Conservation (phyloP, 2,797 vertebrate genomes). For the Coranthus polyacanthus region DNA sequence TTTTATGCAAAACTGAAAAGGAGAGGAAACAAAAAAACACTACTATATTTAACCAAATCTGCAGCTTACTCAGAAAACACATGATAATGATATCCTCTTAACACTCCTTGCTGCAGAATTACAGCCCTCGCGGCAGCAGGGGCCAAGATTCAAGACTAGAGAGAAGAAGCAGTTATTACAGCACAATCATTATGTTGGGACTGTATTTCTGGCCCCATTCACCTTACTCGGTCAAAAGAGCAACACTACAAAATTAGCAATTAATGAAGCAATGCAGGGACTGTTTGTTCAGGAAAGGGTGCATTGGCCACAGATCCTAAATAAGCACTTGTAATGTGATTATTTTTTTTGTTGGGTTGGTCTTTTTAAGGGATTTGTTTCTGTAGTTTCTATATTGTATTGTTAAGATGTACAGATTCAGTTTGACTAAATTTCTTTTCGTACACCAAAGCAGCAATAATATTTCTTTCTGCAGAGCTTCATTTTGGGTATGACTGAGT, state of each 20-base stretch:
- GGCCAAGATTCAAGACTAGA: constrained; percentile 81
- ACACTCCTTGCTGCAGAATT: constrained; percentile 83
- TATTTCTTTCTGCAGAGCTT: constrained; percentile 40
- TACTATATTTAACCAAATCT: constrained; percentile 90
- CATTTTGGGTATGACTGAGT: constrained; percentile 37
- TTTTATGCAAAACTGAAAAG: constrained; percentile 84
- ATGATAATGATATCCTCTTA: constrained; percentile 89
- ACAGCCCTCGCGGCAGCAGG: constrained; percentile 76
- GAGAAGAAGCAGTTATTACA: constrained; percentile 76
- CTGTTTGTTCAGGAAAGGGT: constrained; percentile 48
- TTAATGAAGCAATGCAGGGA: constrained; percentile 67
- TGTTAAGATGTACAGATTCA: constrained; percentile 35
- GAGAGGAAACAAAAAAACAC: constrained; percentile 77
- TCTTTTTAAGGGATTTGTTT: constrained; percentile 55
- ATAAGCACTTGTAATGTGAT: constrained; percentile 66
- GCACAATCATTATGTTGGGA: constrained; percentile 78
- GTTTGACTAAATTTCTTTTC: constrained; percentile 47
- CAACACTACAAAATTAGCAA: constrained; percentile 78
- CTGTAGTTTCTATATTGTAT: constrained; percentile 27
- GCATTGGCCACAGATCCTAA: constrained; percentile 57
- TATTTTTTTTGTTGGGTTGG: constrained; percentile 55
- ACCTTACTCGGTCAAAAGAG: constrained; percentile 77
- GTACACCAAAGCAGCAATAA: constrained; percentile 34
- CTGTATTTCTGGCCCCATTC: constrained; percentile 72
- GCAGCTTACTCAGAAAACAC: constrained; percentile 86